Conservation (phyloP, 2,888 invertebrate genomes). For the Andricus curvator region DNA sequence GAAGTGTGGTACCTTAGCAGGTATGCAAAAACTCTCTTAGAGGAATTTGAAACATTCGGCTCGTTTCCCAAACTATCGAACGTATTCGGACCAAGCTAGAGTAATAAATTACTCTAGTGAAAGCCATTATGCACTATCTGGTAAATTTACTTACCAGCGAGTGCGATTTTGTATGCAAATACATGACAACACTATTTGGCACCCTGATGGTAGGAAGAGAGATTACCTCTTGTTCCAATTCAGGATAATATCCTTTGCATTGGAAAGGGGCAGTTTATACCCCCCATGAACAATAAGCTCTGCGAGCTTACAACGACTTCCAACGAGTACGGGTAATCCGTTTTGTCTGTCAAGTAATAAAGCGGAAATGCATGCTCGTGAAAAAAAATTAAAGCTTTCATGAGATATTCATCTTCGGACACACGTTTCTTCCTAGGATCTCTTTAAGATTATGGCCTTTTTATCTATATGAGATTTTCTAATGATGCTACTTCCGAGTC, state of each 20-base stretch:
- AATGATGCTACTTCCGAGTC: not conserved
- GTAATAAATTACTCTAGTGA: conserved; percentile 27
- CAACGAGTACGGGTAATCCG: not conserved
- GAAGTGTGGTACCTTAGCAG: too few species aligned
- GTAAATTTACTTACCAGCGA: conserved; percentile 17
- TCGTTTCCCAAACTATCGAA: conserved; percentile 9
- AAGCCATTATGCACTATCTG: conserved; percentile 1
- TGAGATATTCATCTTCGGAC: not conserved
- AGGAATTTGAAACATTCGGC: not conserved
- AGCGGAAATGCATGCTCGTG: not conserved
- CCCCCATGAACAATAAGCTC: conserved; percentile 15
- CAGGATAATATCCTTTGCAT: conserved; percentile 15
- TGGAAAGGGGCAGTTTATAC: not conserved
- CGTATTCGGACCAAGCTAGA: not conserved
- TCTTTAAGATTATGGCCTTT: not conserved
- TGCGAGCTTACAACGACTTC: not conserved
- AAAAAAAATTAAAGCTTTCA: not conserved
- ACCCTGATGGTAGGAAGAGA: conserved; percentile 20
- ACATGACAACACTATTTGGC: conserved; percentile 33
- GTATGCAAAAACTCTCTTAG: not conserved
- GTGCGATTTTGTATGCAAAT: conserved; percentile 33
- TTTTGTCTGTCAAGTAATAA: not conserved
- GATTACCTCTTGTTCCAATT: conserved; percentile 40
- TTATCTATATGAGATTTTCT: not conserved
- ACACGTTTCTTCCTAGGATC: not conserved